These are phyloP conservation scores for Umimayanthus chanpuru DNA, from an alignment of 92 coral and sea anemone genomes.

Conservation along the genomic window DNA sequence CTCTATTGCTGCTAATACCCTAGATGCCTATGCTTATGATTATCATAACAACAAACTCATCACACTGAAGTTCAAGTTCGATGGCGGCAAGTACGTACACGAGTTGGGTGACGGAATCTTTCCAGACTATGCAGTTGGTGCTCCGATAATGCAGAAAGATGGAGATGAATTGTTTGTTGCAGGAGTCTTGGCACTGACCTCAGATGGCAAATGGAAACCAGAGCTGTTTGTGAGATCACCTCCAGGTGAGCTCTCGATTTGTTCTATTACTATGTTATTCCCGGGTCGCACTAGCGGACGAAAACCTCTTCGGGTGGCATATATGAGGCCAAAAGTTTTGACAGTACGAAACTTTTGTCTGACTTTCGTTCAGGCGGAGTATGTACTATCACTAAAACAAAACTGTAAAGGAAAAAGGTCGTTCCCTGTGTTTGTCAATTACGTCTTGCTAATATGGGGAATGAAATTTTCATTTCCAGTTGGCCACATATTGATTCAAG, in stretches of 20 bases:
- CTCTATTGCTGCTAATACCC: not conserved
- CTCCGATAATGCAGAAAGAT: not conserved
- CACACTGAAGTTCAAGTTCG: not conserved
- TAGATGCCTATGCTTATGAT: not conserved
- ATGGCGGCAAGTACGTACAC: not conserved
- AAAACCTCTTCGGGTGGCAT: not conserved
- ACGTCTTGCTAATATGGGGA: too few species aligned
- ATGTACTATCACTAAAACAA: too few species aligned
- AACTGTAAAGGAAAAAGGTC: too few species aligned
- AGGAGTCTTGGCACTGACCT: not conserved
- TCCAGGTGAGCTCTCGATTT: not conserved
- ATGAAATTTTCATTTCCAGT: too few species aligned
- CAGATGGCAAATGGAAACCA: not conserved
- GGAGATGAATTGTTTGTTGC: not conserved
- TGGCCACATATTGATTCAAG: too few species aligned
- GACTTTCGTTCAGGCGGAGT: too few species aligned
- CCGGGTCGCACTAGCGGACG: not conserved
- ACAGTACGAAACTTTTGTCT: too few species aligned
- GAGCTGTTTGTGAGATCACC: conserved; percentile 5
- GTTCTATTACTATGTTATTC: not conserved
- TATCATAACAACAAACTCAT: not conserved
- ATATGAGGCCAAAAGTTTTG: not conserved
- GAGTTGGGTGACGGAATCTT: not conserved
- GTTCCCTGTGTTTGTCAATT: too few species aligned
- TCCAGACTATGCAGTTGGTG: conserved; percentile 1